Conservation (phyloP, 2,113 vertebrate species). For the Varanus salvator region DNA sequence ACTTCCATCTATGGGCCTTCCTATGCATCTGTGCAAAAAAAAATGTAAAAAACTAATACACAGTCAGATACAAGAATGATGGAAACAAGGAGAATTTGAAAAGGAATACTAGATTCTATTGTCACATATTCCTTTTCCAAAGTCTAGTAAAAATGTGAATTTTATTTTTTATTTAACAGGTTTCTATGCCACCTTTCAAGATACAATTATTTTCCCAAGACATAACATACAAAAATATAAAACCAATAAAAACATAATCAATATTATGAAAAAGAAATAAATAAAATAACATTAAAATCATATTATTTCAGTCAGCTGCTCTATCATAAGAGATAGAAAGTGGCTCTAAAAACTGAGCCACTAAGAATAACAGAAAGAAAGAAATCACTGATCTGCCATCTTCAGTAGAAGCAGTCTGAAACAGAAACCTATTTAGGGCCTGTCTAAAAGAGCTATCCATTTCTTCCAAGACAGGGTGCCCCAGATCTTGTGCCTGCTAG, state of each 20-base stretch:
- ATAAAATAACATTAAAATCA: too few relatives aligned
- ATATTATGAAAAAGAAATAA: too few relatives aligned
- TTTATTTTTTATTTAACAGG: neutral
- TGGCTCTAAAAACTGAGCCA: neutral
- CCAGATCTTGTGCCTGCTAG: too few relatives aligned
- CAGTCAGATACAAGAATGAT: neutral
- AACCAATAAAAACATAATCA: neutral
- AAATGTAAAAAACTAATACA: rapidly evolving
- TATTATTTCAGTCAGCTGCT: neutral
- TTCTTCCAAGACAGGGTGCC: too few relatives aligned
- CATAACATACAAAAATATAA: neutral
- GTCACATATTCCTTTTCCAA: neutral
- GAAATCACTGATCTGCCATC: neutral
- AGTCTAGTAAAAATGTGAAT: neutral
- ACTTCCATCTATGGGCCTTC: neutral
- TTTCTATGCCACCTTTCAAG: neutral
- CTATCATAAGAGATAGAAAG: neutral
- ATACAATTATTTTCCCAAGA: neutral
- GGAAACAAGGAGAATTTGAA: neutral
- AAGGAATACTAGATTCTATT: neutral
- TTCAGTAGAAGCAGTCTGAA: neutral
- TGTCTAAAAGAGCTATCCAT: too few relatives aligned
- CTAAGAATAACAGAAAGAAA: neutral
- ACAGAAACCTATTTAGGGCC: neutral
- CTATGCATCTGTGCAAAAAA: rapidly evolving